Conservation (phyloP, 1,140 invertebrate genomes). For the Eupeodes corollae region DNA sequence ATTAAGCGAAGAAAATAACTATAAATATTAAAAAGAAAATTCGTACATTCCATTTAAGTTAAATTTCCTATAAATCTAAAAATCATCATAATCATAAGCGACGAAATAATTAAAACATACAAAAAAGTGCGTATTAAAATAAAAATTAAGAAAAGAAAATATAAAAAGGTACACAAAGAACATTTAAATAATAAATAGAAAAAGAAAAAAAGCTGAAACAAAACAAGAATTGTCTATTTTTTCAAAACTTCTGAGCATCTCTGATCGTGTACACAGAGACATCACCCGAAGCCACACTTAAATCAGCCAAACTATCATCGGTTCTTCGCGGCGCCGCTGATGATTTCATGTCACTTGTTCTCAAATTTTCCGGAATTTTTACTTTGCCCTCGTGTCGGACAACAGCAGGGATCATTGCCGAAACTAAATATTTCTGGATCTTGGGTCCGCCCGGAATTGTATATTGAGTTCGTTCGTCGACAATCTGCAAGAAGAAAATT, state of each 20-base stretch:
- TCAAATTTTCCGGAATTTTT: constrained; percentile 11
- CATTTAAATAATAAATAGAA: too few relatives aligned
- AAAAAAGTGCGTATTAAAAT: too few relatives aligned
- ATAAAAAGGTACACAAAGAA: too few relatives aligned
- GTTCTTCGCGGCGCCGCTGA: constrained; percentile 13
- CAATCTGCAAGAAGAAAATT: constrained; percentile 13
- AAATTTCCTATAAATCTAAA: too few relatives aligned
- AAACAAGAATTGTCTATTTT: too few relatives aligned
- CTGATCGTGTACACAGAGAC: constrained; percentile 33
- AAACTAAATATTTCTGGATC: constrained; percentile 29
- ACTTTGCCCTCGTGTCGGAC: constrained; percentile 30
- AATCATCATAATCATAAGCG: too few relatives aligned
- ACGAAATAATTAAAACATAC: too few relatives aligned
- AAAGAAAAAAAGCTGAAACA: too few relatives aligned
- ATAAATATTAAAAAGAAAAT: too few relatives aligned
- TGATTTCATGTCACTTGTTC: neutral
- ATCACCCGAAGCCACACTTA: constrained; percentile 32
- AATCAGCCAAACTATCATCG: constrained; percentile 35
- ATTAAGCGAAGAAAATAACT: too few relatives aligned
- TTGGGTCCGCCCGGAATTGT: constrained; percentile 25
- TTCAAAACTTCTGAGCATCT: constrained; percentile 32
- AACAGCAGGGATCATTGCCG: constrained; percentile 24
- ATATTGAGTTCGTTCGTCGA: constrained; percentile 27
- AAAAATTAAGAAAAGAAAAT: too few relatives aligned
- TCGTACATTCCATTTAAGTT: too few relatives aligned